Percentiles rank a stretch among this genome's conserved stretches.
Evolutionary conservation across 2,113 vertebrate species (phyloP).

Genomic region (Pangasianodon hypophthalmus): DNA sequence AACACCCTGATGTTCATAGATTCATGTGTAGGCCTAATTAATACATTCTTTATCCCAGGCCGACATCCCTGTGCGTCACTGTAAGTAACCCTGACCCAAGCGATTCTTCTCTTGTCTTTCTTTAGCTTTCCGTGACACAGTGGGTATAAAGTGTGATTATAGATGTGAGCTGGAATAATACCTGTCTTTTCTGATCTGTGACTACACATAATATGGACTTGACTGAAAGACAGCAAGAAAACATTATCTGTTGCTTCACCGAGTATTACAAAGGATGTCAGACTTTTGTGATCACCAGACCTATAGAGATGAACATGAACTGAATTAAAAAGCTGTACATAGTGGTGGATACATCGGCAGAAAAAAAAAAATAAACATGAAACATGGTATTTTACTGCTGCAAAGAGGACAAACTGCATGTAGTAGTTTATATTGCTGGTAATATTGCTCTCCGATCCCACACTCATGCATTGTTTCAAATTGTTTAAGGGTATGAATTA

Average conservation of each 20-base stretch:
- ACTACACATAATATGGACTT: neutral
- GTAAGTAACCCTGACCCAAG: constrained; percentile 15
- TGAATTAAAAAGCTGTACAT: neutral
- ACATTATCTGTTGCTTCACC: neutral
- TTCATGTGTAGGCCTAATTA: neutral
- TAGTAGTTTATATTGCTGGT: constrained; percentile 55
- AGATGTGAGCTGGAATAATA: neutral
- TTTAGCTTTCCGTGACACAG: neutral
- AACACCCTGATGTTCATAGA: neutral
- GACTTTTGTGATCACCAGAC: neutral
- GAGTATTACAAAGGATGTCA: neutral
- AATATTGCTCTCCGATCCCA: constrained; percentile 53
- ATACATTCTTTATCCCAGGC: neutral
- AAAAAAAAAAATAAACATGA: neutral
- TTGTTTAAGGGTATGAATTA: constrained; percentile 66
- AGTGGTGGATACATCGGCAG: neutral
- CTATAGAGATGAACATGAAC: neutral
- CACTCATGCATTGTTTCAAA: constrained; percentile 48
- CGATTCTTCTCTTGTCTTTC: neutral
- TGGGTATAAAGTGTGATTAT: neutral
- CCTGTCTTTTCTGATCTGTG: neutral
- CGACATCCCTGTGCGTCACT: neutral
- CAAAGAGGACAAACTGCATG: constrained; percentile 46
- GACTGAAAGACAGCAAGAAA: neutral
- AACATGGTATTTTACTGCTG: constrained; percentile 32